phyloP scores from a whole-genome alignment of 2,113 vertebrate species.

The Candoia aspera region DNA sequence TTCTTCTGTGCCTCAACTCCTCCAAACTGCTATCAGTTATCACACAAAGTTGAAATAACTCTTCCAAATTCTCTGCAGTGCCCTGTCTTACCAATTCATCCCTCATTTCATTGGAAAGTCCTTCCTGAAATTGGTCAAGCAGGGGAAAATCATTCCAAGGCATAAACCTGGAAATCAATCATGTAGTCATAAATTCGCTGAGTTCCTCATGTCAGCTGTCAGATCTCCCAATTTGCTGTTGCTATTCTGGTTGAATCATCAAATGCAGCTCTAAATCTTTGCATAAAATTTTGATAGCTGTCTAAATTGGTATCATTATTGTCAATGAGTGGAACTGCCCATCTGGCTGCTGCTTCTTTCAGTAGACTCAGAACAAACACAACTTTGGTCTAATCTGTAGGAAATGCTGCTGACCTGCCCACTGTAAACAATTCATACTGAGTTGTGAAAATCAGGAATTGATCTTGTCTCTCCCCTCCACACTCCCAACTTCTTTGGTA shows the following conservation, averaged over 20 bases:
- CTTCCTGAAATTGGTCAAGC: constrained; percentile 1
- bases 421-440: neutral
- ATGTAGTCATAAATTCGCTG: neutral
- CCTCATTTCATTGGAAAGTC: neutral
- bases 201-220: neutral
- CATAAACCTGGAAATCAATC: neutral
- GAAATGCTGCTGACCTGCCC: neutral
- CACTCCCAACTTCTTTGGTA: neutral
- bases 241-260: neutral
- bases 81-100: neutral
- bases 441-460: neutral
- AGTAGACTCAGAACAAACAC: neutral
- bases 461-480: neutral
- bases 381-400: neutral
- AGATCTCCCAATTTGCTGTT: neutral
- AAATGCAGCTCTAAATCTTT: neutral
- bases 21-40: neutral
- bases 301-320: neutral
- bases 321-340: neutral
- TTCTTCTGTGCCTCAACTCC: neutral
- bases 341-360: neutral
- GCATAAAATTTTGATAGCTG: neutral
- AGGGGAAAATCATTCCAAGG: neutral
- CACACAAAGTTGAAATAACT: neutral
- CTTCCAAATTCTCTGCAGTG: neutral